Conservation (phyloP, 2,888 invertebrate species). For the Plagiodera versicolora region DNA sequence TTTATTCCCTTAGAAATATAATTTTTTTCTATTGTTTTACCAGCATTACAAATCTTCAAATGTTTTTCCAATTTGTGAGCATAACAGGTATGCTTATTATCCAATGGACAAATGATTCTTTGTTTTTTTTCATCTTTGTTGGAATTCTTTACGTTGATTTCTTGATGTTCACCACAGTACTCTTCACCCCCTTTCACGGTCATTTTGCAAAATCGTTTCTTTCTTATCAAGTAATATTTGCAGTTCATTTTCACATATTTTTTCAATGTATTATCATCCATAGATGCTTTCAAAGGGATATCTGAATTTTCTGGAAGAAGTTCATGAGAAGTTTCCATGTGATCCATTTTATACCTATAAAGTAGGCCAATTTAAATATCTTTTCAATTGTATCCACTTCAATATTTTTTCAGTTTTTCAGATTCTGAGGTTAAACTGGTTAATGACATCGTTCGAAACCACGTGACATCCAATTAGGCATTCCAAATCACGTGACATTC, state of each 20-base stretch:
- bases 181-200: slow-evolving; percentile 66
- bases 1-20: slow-evolving; percentile 62
- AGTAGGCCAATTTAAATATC: too few relatives aligned
- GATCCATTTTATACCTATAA: too few relatives aligned
- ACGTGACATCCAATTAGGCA: too few relatives aligned
- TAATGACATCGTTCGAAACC: too few relatives aligned
- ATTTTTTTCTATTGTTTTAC: slow-evolving; percentile 56
- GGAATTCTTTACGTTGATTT: slow-evolving; percentile 41
- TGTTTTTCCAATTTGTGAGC: slow-evolving; percentile 69
- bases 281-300: background rate
- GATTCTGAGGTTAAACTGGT: too few relatives aligned
- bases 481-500: too few relatives aligned
- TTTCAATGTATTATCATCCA: background rate
- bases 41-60: slow-evolving; percentile 73
- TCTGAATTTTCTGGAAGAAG: too few relatives aligned
- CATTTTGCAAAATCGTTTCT: slow-evolving; percentile 78
- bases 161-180: slow-evolving; percentile 73
- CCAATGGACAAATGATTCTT: slow-evolving; percentile 67
- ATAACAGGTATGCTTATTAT: slow-evolving; percentile 72
- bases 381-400: too few relatives aligned
- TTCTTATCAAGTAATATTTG: slow-evolving; percentile 67
- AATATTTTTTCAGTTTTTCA: too few relatives aligned
- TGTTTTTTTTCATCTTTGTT: slow-evolving; percentile 36
- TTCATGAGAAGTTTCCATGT: too few relatives aligned
- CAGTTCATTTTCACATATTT: slow-evolving; percentile 52